phyloP scores from a whole-genome alignment of 2,113 vertebrate genomes.

The Xiphophorus couchianus region DNA sequence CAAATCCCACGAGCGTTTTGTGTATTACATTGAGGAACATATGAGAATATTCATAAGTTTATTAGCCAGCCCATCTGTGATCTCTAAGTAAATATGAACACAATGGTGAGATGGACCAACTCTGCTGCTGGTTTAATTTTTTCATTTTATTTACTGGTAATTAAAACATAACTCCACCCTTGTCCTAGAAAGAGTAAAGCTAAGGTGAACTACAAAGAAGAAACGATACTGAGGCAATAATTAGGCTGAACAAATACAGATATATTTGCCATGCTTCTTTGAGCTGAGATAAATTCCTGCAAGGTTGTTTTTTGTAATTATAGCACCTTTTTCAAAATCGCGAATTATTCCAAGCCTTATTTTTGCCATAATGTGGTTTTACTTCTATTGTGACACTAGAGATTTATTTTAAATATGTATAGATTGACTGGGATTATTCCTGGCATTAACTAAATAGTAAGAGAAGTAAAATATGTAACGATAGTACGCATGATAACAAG shows the following conservation, averaged over 20 bases:
- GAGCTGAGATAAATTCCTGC: too few relatives aligned
- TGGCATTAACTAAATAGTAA: too few relatives aligned
- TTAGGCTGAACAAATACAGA: background rate
- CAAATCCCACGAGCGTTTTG: background rate
- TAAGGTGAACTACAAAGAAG: too few relatives aligned
- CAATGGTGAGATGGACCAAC: background rate
- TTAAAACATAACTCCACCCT: background rate
- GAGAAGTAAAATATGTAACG: too few relatives aligned
- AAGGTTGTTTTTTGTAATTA: too few relatives aligned
- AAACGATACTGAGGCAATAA: background rate
- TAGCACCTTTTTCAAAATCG: too few relatives aligned
- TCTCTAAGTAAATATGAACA: slow-evolving; percentile 29
- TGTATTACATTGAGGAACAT: slow-evolving; percentile 14
- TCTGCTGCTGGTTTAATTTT: background rate
- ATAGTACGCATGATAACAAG: too few relatives aligned
- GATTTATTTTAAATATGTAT: too few relatives aligned
- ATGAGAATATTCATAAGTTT: slow-evolving; percentile 24
- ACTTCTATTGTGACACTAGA: too few relatives aligned
- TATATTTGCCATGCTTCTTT: background rate
- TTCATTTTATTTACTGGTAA: background rate
- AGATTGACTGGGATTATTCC: too few relatives aligned
- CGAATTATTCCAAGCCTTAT: too few relatives aligned
- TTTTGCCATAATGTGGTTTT: too few relatives aligned
- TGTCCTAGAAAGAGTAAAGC: background rate
- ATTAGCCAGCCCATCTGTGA: slow-evolving; percentile 7